A percentile compares a stretch with the other conserved stretches of the same genome.
phyloP scores from a whole-genome alignment of 1,140 invertebrate species.

The Drosophila asahinai region DNA sequence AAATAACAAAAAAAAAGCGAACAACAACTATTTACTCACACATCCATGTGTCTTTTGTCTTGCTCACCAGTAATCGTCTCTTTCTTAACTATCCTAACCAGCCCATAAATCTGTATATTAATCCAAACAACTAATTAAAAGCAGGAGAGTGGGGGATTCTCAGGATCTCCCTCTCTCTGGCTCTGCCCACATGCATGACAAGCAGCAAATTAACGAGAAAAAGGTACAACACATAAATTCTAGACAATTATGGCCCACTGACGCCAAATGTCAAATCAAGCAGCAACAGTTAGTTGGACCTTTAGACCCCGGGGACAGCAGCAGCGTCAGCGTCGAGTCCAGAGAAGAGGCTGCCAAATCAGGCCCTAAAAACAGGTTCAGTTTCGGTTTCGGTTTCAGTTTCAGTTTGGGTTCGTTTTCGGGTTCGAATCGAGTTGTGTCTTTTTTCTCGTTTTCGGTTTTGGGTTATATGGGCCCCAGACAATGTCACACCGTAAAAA shows the following conservation, averaged over 20 bases:
- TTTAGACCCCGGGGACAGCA: constrained; percentile 61
- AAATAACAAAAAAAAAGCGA: constrained; percentile 32
- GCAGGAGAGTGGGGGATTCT: constrained; percentile 26
- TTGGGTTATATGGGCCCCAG: constrained; percentile 47
- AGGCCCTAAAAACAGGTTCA: constrained; percentile 83
- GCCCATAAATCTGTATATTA: constrained; percentile 47
- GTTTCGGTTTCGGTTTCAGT: constrained; percentile 66
- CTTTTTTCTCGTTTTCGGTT: constrained; percentile 11
- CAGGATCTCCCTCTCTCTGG: constrained; percentile 29
- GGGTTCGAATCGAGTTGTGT: constrained; percentile 6
- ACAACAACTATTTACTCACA: constrained; percentile 83
- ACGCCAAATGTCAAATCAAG: constrained; percentile 85
- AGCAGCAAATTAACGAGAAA: constrained; percentile 74
- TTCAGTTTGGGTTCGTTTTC: constrained; percentile 47
- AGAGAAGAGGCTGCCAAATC: constrained; percentile 70
- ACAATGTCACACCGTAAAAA: constrained; percentile 82
- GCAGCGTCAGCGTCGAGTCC: neutral
- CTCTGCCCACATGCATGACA: constrained; percentile 61
- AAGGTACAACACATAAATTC: constrained; percentile 83
- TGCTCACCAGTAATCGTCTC: constrained; percentile 79
- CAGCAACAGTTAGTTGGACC: constrained; percentile 81
- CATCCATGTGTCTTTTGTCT: constrained; percentile 85
- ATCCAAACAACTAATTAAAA: constrained; percentile 76
- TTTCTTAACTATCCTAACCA: constrained; percentile 41
- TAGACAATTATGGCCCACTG: constrained; percentile 82